Conservation (phyloP, 1,140 invertebrate genomes). For the Pinna nobilis region DNA sequence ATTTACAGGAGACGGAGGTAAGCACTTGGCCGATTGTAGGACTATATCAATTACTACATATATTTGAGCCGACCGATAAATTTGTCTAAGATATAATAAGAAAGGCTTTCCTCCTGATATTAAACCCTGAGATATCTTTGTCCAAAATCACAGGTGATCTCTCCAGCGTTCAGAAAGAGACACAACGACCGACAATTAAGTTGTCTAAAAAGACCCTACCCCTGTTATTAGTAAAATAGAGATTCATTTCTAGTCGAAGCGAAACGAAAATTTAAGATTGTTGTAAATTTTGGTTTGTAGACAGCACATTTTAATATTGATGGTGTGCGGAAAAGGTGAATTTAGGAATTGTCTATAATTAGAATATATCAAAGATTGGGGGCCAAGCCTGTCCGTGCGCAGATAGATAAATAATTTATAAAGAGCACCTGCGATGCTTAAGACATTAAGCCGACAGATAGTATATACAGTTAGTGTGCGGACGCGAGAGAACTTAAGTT, state of each 20-base stretch:
- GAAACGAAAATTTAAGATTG: slow-evolving; percentile 10
- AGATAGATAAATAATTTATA: background rate
- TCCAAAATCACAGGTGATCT: slow-evolving; percentile 11
- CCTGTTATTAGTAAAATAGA: slow-evolving; percentile 14
- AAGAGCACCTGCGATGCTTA: slow-evolving; percentile 2
- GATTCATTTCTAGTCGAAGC: too few relatives aligned
- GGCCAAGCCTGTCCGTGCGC: background rate
- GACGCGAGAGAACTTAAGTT: slow-evolving; percentile 2
- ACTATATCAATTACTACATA: slow-evolving; percentile 10
- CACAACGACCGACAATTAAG: slow-evolving; percentile 16
- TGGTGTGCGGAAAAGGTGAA: background rate
- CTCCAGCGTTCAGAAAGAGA: slow-evolving; percentile 8
- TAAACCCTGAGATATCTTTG: slow-evolving; percentile 17
- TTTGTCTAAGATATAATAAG: slow-evolving; percentile 17
- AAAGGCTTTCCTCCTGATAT: slow-evolving; percentile 7
- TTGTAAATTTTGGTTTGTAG: slow-evolving; percentile 1
- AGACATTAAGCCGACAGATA: slow-evolving; percentile 9
- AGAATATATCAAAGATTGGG: background rate
- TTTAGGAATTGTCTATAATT: background rate
- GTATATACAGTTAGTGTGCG: slow-evolving; percentile 11
- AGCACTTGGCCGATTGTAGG: too few relatives aligned
- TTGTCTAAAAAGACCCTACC: background rate
- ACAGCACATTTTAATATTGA: slow-evolving; percentile 5
- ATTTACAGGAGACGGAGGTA: too few relatives aligned
- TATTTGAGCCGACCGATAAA: slow-evolving; percentile 8